A percentile compares a stretch with the other conserved stretches of the same genome.
Evolutionary conservation across 2,888 invertebrate species (phyloP).

Genomic region (Allophyes oxyacanthae): DNA sequence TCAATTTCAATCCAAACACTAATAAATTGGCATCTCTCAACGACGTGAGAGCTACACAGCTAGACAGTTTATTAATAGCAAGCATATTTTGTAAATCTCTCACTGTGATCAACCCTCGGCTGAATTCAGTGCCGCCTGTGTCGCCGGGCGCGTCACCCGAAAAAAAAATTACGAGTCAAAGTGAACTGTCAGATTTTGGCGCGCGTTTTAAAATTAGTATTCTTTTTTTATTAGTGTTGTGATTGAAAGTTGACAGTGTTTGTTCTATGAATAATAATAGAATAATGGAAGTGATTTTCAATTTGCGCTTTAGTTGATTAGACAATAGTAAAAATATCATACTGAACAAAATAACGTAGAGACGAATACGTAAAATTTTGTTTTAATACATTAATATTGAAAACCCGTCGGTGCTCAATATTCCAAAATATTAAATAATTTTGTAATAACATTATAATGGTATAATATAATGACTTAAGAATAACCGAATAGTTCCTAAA

Average conservation of each 20-base stretch:
- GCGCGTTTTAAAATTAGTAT: slow-evolving; percentile 48
- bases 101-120: slow-evolving; percentile 77
- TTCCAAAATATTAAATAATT: not conserved
- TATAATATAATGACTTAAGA: slow-evolving; percentile 12
- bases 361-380: too few species aligned
- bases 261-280: not conserved
- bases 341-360: too few species aligned
- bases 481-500: slow-evolving; percentile 20
- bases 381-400: not conserved
- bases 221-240: slow-evolving; percentile 26
- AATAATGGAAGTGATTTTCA: slow-evolving; percentile 1
- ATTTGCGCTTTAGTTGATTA: not conserved
- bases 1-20: slow-evolving; percentile 88
- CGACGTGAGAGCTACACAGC: slow-evolving; percentile 71
- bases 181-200: slow-evolving; percentile 62
- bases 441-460: not conserved
- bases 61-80: slow-evolving; percentile 86
- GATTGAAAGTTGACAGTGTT: slow-evolving; percentile 11
- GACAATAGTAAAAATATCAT: not conserved
- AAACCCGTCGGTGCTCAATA: slow-evolving; percentile 16
- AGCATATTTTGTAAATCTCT: slow-evolving; percentile 85
- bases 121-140: slow-evolving; percentile 81
- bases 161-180: slow-evolving; percentile 69
- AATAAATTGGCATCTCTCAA: slow-evolving; percentile 88
- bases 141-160: slow-evolving; percentile 79